These are phyloP conservation scores for Fundulus diaphanus DNA, from an alignment of 2,797 vertebrate species.

Conservation along the genomic window DNA sequence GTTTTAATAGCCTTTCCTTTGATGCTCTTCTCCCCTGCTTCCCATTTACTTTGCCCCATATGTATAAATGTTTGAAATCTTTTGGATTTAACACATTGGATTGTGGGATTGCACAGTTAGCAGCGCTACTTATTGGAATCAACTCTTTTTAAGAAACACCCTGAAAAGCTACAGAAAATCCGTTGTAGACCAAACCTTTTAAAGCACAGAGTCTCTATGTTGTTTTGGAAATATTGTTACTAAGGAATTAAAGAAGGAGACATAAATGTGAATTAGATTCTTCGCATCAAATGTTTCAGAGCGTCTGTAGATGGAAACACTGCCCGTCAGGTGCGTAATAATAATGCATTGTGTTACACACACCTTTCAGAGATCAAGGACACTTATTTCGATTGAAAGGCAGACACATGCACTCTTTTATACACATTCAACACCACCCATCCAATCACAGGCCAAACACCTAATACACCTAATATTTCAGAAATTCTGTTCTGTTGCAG, in stretches of 20 bases:
- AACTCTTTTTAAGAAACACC: conserved; percentile 57
- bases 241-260: too few species aligned
- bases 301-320: conserved; percentile 42
- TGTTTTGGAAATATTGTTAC: too few species aligned
- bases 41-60: conserved; percentile 22
- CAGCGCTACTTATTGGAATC: conserved; percentile 51
- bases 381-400: conserved; percentile 62
- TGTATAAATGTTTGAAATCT: conserved; percentile 62
- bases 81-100: conserved; percentile 57
- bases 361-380: conserved; percentile 65
- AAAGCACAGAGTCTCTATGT: conserved; percentile 29
- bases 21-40: conserved; percentile 1
- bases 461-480: conserved; percentile 30
- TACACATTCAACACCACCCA: conserved; percentile 28
- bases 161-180: conserved; percentile 52
- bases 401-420: conserved; percentile 52
- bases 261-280: conserved; percentile 22
- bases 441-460: conserved; percentile 51
- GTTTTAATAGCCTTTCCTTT: conserved; percentile 60
- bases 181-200: conserved; percentile 45
- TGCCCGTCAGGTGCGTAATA: conserved; percentile 49
- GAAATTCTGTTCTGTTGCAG: conserved; percentile 49
- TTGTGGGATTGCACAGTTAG: conserved; percentile 52
- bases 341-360: conserved; percentile 39
- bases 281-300: conserved; percentile 66